These are phyloP conservation scores for Penaeus indicus DNA, from an alignment of 1,140 invertebrate genomes.

Conservation along the genomic window DNA sequence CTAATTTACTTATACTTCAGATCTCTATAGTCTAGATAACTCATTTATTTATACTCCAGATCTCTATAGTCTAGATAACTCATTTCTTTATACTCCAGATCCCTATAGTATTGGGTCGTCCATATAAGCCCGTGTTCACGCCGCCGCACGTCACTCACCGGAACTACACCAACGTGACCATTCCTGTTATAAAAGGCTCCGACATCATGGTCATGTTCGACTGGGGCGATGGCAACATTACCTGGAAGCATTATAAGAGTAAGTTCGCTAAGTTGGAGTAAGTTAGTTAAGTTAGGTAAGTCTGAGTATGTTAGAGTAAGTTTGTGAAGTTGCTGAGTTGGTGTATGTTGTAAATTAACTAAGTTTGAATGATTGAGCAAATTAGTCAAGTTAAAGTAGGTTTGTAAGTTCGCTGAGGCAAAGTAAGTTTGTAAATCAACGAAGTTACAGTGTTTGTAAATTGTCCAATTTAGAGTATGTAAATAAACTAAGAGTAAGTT, in stretches of 20 bases:
- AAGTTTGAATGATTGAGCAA: too few species aligned
- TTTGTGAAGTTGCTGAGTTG: too few species aligned
- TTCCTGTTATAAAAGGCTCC: not conserved
- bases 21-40: not conserved
- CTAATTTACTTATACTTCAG: not conserved
- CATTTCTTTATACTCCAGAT: not conserved
- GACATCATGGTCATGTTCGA: constrained; percentile 12
- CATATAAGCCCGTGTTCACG: not conserved
- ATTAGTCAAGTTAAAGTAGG: too few species aligned
- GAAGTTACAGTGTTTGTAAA: too few species aligned
- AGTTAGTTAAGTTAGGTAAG: too few species aligned
- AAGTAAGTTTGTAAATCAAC: too few species aligned
- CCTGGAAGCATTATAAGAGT: not conserved
- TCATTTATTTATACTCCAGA: not conserved
- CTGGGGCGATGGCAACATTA: constrained; percentile 24
- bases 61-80: not conserved
- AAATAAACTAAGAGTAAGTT: too few species aligned
- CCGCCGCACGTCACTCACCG: constrained; percentile 37
- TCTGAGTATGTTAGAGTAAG: too few species aligned
- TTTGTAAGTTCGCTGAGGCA: too few species aligned
- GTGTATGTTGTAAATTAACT: too few species aligned
- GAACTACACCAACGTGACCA: constrained; percentile 42
- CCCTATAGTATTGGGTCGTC: not conserved
- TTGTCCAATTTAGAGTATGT: too few species aligned
- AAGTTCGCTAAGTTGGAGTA: not conserved